These are phyloP conservation scores for Ceratosolen fusciceps DNA, from an alignment of 1,140 invertebrate species.

Conservation along the genomic window DNA sequence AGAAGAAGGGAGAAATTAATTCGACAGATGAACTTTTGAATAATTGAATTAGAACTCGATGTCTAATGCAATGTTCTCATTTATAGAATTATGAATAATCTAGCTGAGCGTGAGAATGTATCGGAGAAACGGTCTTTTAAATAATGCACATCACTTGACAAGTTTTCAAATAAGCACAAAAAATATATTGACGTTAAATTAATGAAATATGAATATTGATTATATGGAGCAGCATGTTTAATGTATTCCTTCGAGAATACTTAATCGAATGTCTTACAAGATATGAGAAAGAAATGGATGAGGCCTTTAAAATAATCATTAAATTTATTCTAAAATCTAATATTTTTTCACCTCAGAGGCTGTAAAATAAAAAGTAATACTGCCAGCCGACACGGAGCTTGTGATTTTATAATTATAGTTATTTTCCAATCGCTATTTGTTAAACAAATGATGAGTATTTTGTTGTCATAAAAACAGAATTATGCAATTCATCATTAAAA, in stretches of 20 bases:
- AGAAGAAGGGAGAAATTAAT: not conserved
- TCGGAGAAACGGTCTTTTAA: not conserved
- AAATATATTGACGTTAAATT: constrained; percentile 1
- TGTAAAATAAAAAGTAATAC: no score
- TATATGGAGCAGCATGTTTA: constrained; percentile 22
- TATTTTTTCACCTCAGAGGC: no score
- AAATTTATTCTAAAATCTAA: no score
- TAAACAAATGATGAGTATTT: constrained; percentile 34
- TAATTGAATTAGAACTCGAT: not conserved
- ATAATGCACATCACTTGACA: constrained; percentile 28
- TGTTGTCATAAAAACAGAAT: not conserved
- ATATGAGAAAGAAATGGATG: no score
- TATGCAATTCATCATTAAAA: constrained; percentile 37
- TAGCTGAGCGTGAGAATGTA: constrained; percentile 7
- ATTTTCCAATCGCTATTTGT: constrained; percentile 12
- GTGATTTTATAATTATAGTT: not conserved
- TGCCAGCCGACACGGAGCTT: no score
- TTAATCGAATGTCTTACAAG: constrained; percentile 7
- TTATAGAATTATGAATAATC: constrained; percentile 12
- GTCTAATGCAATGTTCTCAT: not conserved
- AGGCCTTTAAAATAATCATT: no score
- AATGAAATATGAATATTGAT: constrained; percentile 40
- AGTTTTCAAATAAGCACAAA: constrained; percentile 27
- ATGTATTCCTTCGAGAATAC: not conserved
- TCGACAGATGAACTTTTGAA: not conserved